Evolutionary conservation across 53 echinoderm and acorn worm genomes (phyloP).

Genomic region (Paracentrotus lividus): DNA sequence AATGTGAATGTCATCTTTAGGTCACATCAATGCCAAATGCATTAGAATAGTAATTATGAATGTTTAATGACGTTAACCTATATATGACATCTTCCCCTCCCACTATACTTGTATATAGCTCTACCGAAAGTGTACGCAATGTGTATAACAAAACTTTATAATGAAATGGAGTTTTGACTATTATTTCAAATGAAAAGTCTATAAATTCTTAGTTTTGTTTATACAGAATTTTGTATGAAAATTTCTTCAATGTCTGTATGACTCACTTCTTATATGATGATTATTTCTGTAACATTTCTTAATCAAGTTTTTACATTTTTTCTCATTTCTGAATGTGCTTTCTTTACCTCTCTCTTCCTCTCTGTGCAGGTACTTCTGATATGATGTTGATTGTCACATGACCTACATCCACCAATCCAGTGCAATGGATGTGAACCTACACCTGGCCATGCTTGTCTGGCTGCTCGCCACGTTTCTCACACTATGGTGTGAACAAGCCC

Average conservation of each 20-base stretch:
- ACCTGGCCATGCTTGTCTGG: constrained; percentile 48
- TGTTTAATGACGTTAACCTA: not conserved
- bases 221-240: no score
- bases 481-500: constrained; percentile 39
- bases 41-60: not conserved
- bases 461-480: constrained; percentile 62
- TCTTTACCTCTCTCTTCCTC: not conserved
- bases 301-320: not conserved
- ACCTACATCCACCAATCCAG: constrained; percentile 24
- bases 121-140: no score
- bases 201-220: no score
- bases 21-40: not conserved
- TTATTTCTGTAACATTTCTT: no score
- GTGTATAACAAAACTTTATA: no score
- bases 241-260: no score
- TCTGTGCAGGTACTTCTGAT: not conserved
- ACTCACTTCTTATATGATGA: no score
- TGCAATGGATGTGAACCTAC: constrained; percentile 64
- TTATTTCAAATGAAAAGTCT: no score
- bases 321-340: not conserved
- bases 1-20: not conserved
- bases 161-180: no score
- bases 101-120: no score
- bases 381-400: not conserved
- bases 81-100: not conserved